Base-by-base conservation (phyloP, 2,113 vertebrate species). In the Syrmaticus mikado region DNA sequence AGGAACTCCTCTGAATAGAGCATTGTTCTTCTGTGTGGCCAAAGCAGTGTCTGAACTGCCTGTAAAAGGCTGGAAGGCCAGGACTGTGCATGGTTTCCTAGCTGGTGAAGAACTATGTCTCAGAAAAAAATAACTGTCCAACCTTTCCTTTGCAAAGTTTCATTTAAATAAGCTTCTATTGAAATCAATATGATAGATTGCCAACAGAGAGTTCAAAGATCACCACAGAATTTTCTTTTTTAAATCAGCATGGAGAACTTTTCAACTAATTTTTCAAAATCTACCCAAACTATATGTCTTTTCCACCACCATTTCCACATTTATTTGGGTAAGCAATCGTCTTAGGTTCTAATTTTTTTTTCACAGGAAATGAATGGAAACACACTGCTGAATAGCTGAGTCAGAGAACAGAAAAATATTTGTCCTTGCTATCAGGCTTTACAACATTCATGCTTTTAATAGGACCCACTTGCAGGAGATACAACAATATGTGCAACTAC, bases 331-430 rank as follows among this genome's bases (percentile, higher is more conserved):
- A 74, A 83, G 50, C 6, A 60, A 67, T 55, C 27, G 53, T 73
- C 67, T 79, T 34, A 67, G 34, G 55, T 13, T 17, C 16, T 55
- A 30, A 24, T 50, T 14, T 46, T 84, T 91, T 72, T 67, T 70
- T 41, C 2, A 21, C 11, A 50, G 14, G 9, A 3, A 12, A 3
- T 41, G 24, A 80, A 83, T 20, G 14, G 15, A 74, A 88, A 19
- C 19, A 34, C 13, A 18, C 25, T 74, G 61, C 28, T 9, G n/a
- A 90, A 41, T 20, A 85, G 34, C n/a, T 57, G 19, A 66, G 64
- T 74, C 32, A 27, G 41, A 88, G 41, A 87, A 91, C 13, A 67
- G 50, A 87, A 87, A 94, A 75, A 72, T 64, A 90, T 62, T 76
- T 84, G 38, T 55, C 68, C 7, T 40, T 91, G 13, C 28, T 57